Evolutionary conservation across 2,888 invertebrate species (phyloP).

Genomic region (Pseudococcus viburni): DNA sequence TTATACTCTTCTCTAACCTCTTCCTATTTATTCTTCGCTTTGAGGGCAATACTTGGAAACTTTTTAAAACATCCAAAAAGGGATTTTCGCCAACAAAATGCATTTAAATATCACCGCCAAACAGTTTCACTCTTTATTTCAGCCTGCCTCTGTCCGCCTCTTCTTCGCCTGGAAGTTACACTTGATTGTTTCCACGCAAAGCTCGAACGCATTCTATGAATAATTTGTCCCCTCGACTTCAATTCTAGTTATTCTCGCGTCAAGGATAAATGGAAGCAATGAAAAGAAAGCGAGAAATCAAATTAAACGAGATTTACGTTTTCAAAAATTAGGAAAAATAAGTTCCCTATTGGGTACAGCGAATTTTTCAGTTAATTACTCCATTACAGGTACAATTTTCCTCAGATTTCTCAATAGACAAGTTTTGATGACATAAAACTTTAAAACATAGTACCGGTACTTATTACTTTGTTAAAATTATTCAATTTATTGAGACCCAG

Average conservation of each 20-base stretch:
- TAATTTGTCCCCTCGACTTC: background rate
- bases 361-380: background rate
- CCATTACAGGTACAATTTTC: background rate
- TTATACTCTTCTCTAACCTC: constrained; percentile 5
- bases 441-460: no score
- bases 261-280: background rate
- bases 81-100: constrained; percentile 24
- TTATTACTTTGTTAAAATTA: no score
- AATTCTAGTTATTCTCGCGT: background rate
- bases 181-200: constrained; percentile 12
- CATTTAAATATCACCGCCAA: constrained; percentile 39
- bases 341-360: background rate
- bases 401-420: no score
- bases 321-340: background rate
- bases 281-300: background rate
- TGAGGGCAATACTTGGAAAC: background rate
- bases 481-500: no score
- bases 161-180: background rate
- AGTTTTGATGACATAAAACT: no score
- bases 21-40: background rate
- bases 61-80: constrained; percentile 35
- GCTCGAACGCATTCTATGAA: constrained; percentile 36
- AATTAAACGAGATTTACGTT: constrained; percentile 42
- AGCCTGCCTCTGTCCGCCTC: background rate
- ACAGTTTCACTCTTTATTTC: background rate